Conservation (phyloP, 2,888 invertebrate genomes). For the Drosophila lacicola region DNA sequence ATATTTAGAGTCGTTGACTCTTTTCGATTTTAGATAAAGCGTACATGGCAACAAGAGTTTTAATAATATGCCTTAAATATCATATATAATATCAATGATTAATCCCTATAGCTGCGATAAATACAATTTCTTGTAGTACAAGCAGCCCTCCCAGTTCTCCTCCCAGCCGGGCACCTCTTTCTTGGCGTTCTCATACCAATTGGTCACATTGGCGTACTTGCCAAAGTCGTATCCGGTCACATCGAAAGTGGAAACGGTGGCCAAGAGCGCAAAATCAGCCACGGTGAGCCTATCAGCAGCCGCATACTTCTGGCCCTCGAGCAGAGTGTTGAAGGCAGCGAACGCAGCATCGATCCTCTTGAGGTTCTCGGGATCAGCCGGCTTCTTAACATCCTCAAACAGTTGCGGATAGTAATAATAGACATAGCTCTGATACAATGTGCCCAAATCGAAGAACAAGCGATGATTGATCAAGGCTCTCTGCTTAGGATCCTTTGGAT, state of each 20-base stretch:
- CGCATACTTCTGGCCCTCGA: slow-evolving; percentile 89
- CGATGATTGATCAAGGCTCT: slow-evolving; percentile 91
- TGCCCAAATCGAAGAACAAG: slow-evolving; percentile 92
- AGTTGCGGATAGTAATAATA: slow-evolving; percentile 89
- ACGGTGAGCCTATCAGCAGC: slow-evolving; percentile 90
- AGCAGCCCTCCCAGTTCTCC: slow-evolving; percentile 86
- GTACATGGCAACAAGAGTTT: background rate
- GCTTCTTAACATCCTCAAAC: slow-evolving; percentile 86
- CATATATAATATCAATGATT: background rate
- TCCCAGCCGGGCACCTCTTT: slow-evolving; percentile 87
- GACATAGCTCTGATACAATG: slow-evolving; percentile 88
- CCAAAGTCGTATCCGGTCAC: slow-evolving; percentile 88
- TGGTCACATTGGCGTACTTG: slow-evolving; percentile 88
- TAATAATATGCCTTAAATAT: background rate
- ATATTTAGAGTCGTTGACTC: slow-evolving; percentile 25
- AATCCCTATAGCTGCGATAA: slow-evolving; percentile 19
- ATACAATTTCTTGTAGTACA: slow-evolving; percentile 52
- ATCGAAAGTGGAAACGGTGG: slow-evolving; percentile 89
- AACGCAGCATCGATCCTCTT: slow-evolving; percentile 89
- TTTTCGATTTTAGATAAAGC: background rate
- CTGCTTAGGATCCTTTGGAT: slow-evolving; percentile 90
- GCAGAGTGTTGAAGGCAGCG: slow-evolving; percentile 88
- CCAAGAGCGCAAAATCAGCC: slow-evolving; percentile 90
- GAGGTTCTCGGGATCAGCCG: slow-evolving; percentile 88
- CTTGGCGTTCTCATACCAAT: slow-evolving; percentile 87